phyloP scores from a whole-genome alignment of 2,888 invertebrate genomes.

The Meta bourneti region DNA sequence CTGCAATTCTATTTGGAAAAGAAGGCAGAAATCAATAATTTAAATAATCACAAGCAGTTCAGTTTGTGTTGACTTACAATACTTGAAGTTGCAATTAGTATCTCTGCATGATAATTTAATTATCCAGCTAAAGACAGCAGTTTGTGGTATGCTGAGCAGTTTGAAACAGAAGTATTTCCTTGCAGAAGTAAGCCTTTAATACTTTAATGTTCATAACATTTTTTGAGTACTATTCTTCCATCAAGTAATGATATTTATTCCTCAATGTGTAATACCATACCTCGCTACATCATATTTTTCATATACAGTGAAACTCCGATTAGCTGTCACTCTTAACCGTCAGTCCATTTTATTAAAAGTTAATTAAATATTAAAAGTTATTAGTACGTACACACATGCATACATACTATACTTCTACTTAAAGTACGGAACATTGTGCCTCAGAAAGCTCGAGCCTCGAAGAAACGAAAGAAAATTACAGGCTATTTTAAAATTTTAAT shows the following conservation, averaged over 20 bases:
- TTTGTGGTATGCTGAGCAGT: slow-evolving; percentile 37
- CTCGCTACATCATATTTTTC: too few species aligned
- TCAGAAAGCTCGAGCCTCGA: too few species aligned
- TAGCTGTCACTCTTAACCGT: too few species aligned
- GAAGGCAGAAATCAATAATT: slow-evolving; percentile 51
- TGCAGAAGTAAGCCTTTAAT: background rate
- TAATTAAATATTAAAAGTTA: too few species aligned
- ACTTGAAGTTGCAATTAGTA: slow-evolving; percentile 81
- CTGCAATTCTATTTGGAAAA: slow-evolving; percentile 54
- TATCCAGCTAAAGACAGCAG: slow-evolving; percentile 38
- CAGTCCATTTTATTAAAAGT: too few species aligned
- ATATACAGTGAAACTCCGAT: too few species aligned
- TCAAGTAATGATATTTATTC: background rate
- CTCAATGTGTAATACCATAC: background rate
- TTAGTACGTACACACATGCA: too few species aligned
- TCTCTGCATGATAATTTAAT: slow-evolving; percentile 79
- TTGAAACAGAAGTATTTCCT: slow-evolving; percentile 35
- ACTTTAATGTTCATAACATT: background rate
- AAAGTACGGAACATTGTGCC: too few species aligned
- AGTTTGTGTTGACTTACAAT: slow-evolving; percentile 79
- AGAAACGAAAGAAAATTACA: too few species aligned
- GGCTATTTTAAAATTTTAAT: too few species aligned
- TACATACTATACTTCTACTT: too few species aligned
- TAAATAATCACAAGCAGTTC: slow-evolving; percentile 60
- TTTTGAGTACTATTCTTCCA: background rate